These are phyloP conservation scores for Fulmarus glacialis DNA, from an alignment of 2,113 vertebrate genomes.

Conservation along the genomic window DNA sequence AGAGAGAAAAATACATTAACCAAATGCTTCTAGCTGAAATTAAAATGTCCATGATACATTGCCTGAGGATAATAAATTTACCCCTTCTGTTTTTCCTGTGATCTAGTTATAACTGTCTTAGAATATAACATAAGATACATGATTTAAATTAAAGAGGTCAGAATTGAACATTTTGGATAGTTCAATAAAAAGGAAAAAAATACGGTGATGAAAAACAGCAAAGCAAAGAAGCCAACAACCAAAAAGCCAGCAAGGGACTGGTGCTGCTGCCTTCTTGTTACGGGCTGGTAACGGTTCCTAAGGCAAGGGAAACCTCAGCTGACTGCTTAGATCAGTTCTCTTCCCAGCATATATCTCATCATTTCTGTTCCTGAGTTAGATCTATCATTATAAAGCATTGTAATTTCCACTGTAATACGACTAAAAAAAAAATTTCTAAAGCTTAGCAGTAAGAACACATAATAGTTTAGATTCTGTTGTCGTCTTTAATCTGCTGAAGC, in stretches of 20 bases:
- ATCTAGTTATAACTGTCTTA: constrained; percentile 21
- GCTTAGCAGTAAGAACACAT: constrained; percentile 61
- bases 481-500: constrained; percentile 58
- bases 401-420: constrained; percentile 56
- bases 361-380: neutral
- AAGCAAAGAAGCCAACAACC: neutral
- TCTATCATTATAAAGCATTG: neutral
- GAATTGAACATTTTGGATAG: neutral
- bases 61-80: constrained; percentile 43
- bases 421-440: constrained; percentile 72
- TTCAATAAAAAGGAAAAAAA: neutral
- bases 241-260: neutral
- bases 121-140: constrained; percentile 8
- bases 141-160: constrained; percentile 18
- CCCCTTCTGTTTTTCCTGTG: constrained; percentile 10
- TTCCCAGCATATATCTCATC: neutral
- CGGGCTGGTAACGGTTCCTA: fast-evolving
- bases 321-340: neutral
- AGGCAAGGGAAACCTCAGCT: neutral
- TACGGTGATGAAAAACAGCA: neutral
- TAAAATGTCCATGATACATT: constrained; percentile 25
- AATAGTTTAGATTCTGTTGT: constrained; percentile 65
- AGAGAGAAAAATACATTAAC: constrained; percentile 29
- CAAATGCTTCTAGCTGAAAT: constrained; percentile 30
- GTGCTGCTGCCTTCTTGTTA: neutral